phyloP scores from a whole-genome alignment of 2,113 vertebrate genomes.

The Copsychus sechellarum region DNA sequence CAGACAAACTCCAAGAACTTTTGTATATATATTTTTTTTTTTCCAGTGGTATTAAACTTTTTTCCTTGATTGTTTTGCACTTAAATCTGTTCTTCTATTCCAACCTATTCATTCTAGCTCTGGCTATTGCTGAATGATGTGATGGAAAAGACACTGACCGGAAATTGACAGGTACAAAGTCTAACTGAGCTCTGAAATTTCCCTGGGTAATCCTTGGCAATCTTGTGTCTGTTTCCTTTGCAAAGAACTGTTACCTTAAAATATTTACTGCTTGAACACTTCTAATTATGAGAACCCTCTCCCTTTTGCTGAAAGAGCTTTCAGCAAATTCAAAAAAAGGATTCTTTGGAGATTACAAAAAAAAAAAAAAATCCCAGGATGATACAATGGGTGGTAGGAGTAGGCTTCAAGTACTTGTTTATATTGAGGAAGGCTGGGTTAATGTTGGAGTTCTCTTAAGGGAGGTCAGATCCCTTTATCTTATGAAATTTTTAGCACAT shows the following conservation, averaged over 20 bases:
- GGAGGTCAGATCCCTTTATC: neutral
- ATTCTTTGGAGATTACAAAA: neutral
- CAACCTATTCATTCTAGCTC: neutral
- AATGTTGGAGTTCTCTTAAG: neutral
- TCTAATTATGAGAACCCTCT: neutral
- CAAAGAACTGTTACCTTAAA: neutral
- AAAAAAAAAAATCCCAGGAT: neutral
- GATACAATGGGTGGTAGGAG: neutral
- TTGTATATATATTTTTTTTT: constrained; percentile 17
- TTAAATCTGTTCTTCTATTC: constrained; percentile 12
- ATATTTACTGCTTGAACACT: neutral
- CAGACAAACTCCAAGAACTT: constrained; percentile 36
- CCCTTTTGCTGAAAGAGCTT: neutral
- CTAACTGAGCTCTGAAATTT: neutral
- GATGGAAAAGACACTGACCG: neutral
- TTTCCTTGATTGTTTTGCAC: constrained; percentile 61
- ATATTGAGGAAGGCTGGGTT: neutral
- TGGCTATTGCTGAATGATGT: neutral
- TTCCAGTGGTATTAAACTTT: constrained; percentile 65
- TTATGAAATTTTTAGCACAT: neutral
- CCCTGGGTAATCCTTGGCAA: neutral
- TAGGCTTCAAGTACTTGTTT: neutral
- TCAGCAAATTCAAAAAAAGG: neutral
- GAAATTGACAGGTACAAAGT: neutral
- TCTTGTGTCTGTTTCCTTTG: neutral